Evolutionary conservation across 2,797 vertebrate genomes (phyloP), one percentile per base, ranked within the genome.

Genomic region (Epinephelus malabaricus): DNA sequence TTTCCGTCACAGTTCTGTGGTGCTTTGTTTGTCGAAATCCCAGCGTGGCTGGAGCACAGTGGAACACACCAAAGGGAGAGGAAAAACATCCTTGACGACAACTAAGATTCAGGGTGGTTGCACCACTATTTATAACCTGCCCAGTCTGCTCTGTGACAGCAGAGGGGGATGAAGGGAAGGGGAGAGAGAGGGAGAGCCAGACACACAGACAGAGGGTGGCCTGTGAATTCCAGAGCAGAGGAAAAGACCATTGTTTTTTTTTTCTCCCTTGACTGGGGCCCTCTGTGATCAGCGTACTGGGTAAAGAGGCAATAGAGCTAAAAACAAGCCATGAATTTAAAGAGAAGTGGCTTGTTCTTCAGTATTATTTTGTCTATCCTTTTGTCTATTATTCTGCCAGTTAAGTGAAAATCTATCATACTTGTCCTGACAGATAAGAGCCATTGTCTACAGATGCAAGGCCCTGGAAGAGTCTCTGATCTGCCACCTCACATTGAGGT

Each of bases 101-200:
- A 90, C 87, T 84, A 75, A 90, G 79, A 92, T 89, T 89, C 91
- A 87, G 91, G 91, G 90, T 92, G 92, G 92, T 86, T 94, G 91
- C 82, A 50, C 87, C 88, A 91, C 94, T 94, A 94, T 94, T 95
- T 94, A 92, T 94, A 94, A 93, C 92, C 89, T 91, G 89, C 85
- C 84, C 82, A 76, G 85, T 82, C 88, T 90, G 92, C 88, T 83
- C 88, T 46, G 65, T 90, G 91, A 93, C 90, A 91, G 90, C 81
- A 85, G 86, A 88, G 84, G 75, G 84, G 88, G 88, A 71, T 65
- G 78, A 78, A 87, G 81, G 69, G 79, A 79, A 69, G 56, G 56
- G 43, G 66, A 14, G 82, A 59, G 67, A 17, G 54, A 46, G 74
- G 4, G 71, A 21, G 64, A 46, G 62, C 1, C 68, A 81, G 79